Evolutionary conservation across 2,888 invertebrate genomes (phyloP).

Genomic region (Anticlea derivata): DNA sequence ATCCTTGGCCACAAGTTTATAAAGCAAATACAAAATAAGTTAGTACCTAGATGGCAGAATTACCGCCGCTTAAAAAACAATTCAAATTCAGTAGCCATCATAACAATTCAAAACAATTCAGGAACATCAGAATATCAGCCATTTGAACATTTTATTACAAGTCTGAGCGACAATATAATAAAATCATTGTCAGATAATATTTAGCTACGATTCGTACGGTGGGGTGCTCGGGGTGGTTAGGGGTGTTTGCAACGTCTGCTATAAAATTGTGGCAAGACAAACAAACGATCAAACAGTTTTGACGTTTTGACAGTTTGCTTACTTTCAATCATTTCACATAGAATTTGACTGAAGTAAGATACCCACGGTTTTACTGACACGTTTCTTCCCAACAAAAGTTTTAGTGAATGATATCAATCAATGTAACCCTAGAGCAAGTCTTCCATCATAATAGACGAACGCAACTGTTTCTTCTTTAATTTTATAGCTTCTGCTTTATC

Average conservation of each 20-base stretch:
- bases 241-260: slow-evolving; percentile 46
- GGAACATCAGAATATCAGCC: slow-evolving; percentile 8
- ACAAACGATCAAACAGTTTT: slow-evolving; percentile 7
- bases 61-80: not conserved
- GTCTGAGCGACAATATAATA: slow-evolving; percentile 31
- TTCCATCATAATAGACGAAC: no score
- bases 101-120: slow-evolving; percentile 5
- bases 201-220: slow-evolving; percentile 39
- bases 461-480: no score
- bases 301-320: not conserved
- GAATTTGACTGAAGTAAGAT: no score
- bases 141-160: slow-evolving; percentile 12
- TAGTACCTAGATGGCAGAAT: not conserved
- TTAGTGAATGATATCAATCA: no score
- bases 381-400: no score
- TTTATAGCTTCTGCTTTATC: no score
- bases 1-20: no score
- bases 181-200: slow-evolving; percentile 39
- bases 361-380: no score
- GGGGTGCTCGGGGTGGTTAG: slow-evolving; percentile 19
- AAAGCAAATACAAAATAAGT: no score
- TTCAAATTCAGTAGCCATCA: not conserved
- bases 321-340: no score
- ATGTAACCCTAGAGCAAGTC: no score
- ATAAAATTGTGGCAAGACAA: slow-evolving; percentile 48